Conservation (phyloP, 2,888 invertebrate species). For the Drosophila flavopinicola region DNA sequence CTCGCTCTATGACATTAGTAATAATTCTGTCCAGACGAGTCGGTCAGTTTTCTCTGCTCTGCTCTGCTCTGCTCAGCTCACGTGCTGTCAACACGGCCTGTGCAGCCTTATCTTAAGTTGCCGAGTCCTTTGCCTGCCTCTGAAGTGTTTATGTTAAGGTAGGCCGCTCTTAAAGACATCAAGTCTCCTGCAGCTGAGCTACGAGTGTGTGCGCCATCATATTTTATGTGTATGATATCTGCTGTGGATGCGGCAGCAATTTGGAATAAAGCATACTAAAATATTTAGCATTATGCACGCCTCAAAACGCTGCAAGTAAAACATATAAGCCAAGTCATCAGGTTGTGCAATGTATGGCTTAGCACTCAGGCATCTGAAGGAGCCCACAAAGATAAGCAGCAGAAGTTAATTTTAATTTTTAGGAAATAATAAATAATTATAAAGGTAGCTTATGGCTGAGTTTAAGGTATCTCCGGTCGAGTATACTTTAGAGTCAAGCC, state of each 20-base stretch:
- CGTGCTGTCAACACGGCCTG: slow-evolving; percentile 54
- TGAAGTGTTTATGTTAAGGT: slow-evolving; percentile 66
- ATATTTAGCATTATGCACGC: background rate
- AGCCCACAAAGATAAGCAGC: background rate
- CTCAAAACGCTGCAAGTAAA: background rate
- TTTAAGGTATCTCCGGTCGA: background rate
- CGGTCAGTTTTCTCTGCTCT: slow-evolving; percentile 15
- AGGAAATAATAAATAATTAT: too few relatives aligned
- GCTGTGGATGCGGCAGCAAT: background rate
- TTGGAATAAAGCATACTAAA: background rate
- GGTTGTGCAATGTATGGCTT: too few relatives aligned
- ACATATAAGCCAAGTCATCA: background rate
- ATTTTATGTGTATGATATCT: slow-evolving; percentile 23
- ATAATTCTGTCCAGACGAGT: slow-evolving; percentile 64
- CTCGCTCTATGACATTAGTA: slow-evolving; percentile 64
- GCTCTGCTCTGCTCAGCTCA: slow-evolving; percentile 10
- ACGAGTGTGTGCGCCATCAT: slow-evolving; percentile 7
- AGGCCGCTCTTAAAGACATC: slow-evolving; percentile 34
- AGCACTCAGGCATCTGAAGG: too few relatives aligned
- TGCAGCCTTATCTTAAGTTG: slow-evolving; percentile 57
- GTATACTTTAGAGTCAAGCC: too few relatives aligned
- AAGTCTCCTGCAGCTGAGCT: slow-evolving; percentile 3
- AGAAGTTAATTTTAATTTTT: too few relatives aligned
- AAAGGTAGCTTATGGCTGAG: too few relatives aligned
- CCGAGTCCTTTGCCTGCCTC: slow-evolving; percentile 23